These are phyloP conservation scores for Nothoprocta perdicaria DNA, from an alignment of 2,113 vertebrate genomes.

Conservation along the genomic window DNA sequence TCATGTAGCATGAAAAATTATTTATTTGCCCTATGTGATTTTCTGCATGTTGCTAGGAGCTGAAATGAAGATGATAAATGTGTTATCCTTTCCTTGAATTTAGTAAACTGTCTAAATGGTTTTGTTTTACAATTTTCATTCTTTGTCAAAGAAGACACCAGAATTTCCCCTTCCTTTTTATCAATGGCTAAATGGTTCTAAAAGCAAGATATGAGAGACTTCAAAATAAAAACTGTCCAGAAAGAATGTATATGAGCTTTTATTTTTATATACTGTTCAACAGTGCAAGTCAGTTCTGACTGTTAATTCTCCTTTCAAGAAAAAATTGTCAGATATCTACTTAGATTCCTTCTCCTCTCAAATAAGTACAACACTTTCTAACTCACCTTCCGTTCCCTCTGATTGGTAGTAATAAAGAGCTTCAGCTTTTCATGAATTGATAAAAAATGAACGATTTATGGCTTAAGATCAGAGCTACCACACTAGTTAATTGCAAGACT, in stretches of 20 bases:
- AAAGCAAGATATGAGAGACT: neutral
- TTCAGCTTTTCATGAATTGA: neutral
- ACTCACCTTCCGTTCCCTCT: neutral
- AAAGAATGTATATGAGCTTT: neutral
- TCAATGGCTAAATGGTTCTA: neutral
- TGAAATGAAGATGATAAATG: slow-evolving; percentile 2
- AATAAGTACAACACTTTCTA: neutral
- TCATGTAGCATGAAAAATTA: neutral
- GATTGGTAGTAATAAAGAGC: neutral
- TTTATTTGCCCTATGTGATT: neutral
- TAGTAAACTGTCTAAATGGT: neutral
- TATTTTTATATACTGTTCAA: neutral
- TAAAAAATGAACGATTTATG: neutral
- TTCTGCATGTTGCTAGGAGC: neutral
- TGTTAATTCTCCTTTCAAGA: neutral
- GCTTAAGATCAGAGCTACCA: neutral
- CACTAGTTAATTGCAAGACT: neutral
- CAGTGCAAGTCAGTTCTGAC: slow-evolving; percentile 3
- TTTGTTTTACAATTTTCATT: neutral
- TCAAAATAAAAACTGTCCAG: neutral
- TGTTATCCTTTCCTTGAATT: neutral
- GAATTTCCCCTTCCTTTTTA: neutral
- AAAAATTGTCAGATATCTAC: neutral
- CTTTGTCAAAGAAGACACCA: neutral
- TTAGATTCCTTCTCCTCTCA: neutral